Base-by-base conservation (phyloP, 1,140 invertebrate species). In the Galleria mellonella region DNA sequence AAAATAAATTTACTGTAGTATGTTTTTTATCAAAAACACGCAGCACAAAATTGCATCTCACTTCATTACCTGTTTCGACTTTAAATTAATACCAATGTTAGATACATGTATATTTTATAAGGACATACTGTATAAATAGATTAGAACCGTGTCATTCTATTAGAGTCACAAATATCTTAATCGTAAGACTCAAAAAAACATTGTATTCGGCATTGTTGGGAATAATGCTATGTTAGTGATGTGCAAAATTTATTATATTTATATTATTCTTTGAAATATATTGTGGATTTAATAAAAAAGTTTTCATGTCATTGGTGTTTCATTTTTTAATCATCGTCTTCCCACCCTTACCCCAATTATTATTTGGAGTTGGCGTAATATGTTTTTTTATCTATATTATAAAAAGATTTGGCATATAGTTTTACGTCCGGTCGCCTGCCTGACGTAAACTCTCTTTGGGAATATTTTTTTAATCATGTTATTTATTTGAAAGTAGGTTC, bases 201-300 rank as follows among this genome's bases (percentile, higher is more conserved):
- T 23, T 66, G 61, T 62, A 73, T 58, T 58, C 56, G 40, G 67
- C 69, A 72, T 72, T 71, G 63, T 72, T 77, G 47, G 44, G 53
- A 60, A 58, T 65, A 60, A 77, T 66, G 66, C 70, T 72, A 69
- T 56, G 61, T 72, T 72, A 75, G 62, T 66, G 66, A 73, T 63
- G 64, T 63, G 67, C 66, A 58, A 79, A 72, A 76, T 82, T 83
- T 83, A 83, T 71, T 69, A 81, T 77, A 79, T 83, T 82, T 83
- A 72, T 81, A 83, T 72, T 83, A 82, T 84, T 82, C 81, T 82
- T 84, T 82, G 74, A 82, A 76, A 82, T 77, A 79, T 83, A 82
- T 82, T 82, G 70, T 83, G 66, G 68, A 84, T 84, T 84, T 82
- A 84, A 84, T 84, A 84, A 82, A 84, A 83, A 84, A 82, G 50